These are phyloP conservation scores for Clistopyga incitator DNA, from an alignment of 2,888 invertebrate genomes.

Conservation along the genomic window DNA sequence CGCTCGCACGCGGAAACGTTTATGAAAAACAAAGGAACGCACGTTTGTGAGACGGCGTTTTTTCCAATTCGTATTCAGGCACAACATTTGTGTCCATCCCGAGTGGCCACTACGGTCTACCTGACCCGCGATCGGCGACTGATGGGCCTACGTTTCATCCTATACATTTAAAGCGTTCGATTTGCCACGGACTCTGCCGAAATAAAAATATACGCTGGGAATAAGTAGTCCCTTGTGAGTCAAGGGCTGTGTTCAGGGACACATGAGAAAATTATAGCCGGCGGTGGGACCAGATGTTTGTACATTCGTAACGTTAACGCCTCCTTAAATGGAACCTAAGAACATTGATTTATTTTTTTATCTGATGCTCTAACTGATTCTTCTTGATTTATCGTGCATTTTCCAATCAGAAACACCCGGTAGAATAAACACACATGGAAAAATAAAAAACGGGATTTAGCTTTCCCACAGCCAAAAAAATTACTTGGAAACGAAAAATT, in stretches of 20 bases:
- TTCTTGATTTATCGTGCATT: neutral
- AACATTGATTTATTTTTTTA: neutral
- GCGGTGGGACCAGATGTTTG: neutral
- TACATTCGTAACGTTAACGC: neutral
- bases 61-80: slow-evolving; percentile 10
- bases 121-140: neutral
- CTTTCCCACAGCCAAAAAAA: no score
- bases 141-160: slow-evolving; percentile 35
- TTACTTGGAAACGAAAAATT: no score
- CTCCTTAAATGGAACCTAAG: neutral
- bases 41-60: slow-evolving; percentile 1
- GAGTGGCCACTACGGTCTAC: neutral
- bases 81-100: neutral
- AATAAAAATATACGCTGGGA: slow-evolving; percentile 20
- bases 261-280: slow-evolving; percentile 20
- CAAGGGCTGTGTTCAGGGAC: neutral
- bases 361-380: neutral
- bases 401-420: neutral
- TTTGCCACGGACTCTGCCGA: slow-evolving; percentile 30
- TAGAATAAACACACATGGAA: neutral
- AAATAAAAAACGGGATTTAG: no score
- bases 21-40: neutral
- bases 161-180: slow-evolving; percentile 64
- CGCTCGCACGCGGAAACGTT: neutral
- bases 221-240: slow-evolving; percentile 37